Percentiles rank a stretch among this genome's conserved stretches.
phyloP scores from a whole-genome alignment of 2,113 vertebrate species.

The Oreotrochilus melanogaster region DNA sequence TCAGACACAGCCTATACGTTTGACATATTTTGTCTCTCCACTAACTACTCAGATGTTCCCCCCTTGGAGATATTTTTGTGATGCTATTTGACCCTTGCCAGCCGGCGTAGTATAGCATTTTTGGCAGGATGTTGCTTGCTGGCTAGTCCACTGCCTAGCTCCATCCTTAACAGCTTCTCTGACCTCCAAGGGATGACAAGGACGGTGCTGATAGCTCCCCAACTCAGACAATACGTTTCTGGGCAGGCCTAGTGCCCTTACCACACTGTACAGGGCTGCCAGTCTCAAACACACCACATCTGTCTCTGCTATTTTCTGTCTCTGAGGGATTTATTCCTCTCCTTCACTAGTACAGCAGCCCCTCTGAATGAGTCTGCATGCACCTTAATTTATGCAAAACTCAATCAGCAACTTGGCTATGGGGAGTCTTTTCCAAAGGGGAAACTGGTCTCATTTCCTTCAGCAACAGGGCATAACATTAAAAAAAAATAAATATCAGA shows the following conservation, averaged over 20 bases:
- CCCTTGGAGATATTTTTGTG: not conserved
- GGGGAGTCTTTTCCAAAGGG: not conserved
- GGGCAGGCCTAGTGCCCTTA: not conserved
- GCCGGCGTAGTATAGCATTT: not conserved
- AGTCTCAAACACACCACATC: not conserved
- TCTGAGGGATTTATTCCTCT: not conserved
- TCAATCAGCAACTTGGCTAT: not conserved
- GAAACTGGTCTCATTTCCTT: not conserved
- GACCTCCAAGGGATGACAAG: not conserved
- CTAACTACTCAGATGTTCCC: not conserved
- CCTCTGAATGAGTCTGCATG: not conserved
- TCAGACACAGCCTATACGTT: not conserved
- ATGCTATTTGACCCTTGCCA: not conserved
- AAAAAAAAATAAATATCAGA: too few relatives aligned
- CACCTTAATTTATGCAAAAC: slow-evolving; percentile 5
- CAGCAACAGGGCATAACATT: not conserved
- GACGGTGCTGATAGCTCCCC: not conserved
- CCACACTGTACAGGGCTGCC: not conserved
- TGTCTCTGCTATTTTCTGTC: not conserved
- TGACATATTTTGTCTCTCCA: not conserved
- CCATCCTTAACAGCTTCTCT: not conserved
- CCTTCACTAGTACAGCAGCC: not conserved
- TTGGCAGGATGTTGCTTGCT: not conserved
- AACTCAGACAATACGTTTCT: not conserved
- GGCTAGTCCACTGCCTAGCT: not conserved